Evolutionary conservation across 1,140 invertebrate genomes (phyloP).

Genomic region (Carcinoscorpius rotundicauda): DNA sequence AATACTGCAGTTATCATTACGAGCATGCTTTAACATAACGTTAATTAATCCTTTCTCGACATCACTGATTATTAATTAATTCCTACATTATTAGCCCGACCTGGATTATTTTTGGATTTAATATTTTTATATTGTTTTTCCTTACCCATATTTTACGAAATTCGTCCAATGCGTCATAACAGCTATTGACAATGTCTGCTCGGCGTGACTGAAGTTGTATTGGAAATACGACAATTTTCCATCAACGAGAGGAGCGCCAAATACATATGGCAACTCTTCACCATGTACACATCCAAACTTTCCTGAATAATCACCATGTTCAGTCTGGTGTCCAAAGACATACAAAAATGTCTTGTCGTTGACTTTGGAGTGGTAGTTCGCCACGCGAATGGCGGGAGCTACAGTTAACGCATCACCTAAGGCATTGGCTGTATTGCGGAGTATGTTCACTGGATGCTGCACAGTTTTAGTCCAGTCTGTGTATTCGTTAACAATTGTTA

Average conservation of each 20-base stretch:
- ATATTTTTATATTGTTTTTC: no score
- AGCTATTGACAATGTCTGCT: slow-evolving; percentile 75
- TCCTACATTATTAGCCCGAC: no score
- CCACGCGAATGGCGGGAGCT: slow-evolving; percentile 79
- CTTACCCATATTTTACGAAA: slow-evolving; percentile 91
- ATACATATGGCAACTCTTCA: slow-evolving; percentile 84
- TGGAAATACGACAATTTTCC: slow-evolving; percentile 68
- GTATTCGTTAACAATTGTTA: slow-evolving; percentile 93
- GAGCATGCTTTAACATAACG: no score
- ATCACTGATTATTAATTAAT: no score
- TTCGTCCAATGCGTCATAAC: slow-evolving; percentile 91
- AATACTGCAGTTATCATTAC: no score
- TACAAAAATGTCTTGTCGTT: slow-evolving; percentile 59
- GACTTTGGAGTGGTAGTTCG: slow-evolving; percentile 66
- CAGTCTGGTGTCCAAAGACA: slow-evolving; percentile 88
- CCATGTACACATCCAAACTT: slow-evolving; percentile 78
- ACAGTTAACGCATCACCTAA: slow-evolving; percentile 85
- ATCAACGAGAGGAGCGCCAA: slow-evolving; percentile 57
- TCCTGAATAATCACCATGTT: slow-evolving; percentile 74
- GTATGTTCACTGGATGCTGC: slow-evolving; percentile 78
- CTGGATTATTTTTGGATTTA: no score
- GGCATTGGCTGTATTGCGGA: slow-evolving; percentile 84
- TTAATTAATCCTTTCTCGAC: no score
- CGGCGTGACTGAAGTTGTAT: slow-evolving; percentile 76
- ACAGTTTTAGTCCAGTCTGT: slow-evolving; percentile 90